Evolutionary conservation across 1,140 invertebrate species (phyloP).

Genomic region (Lethrus apterus): DNA sequence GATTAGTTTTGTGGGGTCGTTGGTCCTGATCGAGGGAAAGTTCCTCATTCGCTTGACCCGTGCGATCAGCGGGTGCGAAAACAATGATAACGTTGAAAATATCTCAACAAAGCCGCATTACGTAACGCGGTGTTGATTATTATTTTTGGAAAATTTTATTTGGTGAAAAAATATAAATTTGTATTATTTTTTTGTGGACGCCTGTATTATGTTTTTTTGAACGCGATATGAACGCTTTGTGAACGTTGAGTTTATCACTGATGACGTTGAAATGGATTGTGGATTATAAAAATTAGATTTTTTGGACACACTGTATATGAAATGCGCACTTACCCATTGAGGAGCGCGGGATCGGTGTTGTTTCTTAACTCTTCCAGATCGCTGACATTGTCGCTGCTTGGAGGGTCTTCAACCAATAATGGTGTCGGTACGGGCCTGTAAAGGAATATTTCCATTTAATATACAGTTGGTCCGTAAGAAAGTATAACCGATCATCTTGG

Average conservation of each 20-base stretch:
- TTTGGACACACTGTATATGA: not conserved
- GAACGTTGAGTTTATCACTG: slow-evolving; percentile 1
- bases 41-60: no score
- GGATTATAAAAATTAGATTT: not conserved
- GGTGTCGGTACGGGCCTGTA: slow-evolving; percentile 29
- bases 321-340: slow-evolving; percentile 36
- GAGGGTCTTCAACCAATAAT: slow-evolving; percentile 30
- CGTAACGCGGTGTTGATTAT: not conserved
- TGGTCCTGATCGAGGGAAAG: no score
- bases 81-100: no score
- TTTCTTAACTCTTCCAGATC: slow-evolving; percentile 34
- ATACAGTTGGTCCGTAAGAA: not conserved
- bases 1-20: no score
- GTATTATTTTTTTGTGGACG: not conserved
- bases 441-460: not conserved
- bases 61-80: no score
- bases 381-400: slow-evolving; percentile 30
- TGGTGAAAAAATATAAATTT: slow-evolving; percentile 10
- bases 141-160: slow-evolving; percentile 6
- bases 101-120: no score
- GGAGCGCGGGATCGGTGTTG: slow-evolving; percentile 32
- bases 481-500: no score
- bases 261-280: not conserved
- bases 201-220: slow-evolving; percentile 3
- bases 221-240: not conserved